Evolutionary conservation across 2,113 vertebrate species (phyloP).

Genomic region (Cynoglossus semilaevis): DNA sequence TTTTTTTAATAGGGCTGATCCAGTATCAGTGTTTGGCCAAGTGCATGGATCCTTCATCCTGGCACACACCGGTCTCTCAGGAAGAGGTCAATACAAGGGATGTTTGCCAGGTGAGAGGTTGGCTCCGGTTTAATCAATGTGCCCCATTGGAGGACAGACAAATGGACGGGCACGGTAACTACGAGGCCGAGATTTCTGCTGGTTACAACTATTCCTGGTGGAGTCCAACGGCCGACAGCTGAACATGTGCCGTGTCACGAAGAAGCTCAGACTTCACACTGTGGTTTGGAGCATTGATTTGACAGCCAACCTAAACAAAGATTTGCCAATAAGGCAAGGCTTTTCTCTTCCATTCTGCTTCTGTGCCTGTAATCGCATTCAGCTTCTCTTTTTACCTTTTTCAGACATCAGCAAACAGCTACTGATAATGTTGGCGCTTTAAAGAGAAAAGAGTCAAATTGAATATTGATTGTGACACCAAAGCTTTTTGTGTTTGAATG

Average conservation of each 20-base stretch:
- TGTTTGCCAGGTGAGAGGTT: constrained; percentile 62
- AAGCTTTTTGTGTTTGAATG: constrained; percentile 69
- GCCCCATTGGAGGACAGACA: constrained; percentile 37
- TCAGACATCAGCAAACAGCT: constrained; percentile 53
- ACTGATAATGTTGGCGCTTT: constrained; percentile 73
- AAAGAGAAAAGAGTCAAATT: constrained; percentile 77
- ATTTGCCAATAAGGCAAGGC: constrained; percentile 75
- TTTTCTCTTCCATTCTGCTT: constrained; percentile 59
- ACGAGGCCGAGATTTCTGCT: constrained; percentile 30
- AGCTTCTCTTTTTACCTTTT: constrained; percentile 18
- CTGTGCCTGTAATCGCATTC: constrained; percentile 43
- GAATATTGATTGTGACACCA: constrained; percentile 75
- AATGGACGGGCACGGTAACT: constrained; percentile 34
- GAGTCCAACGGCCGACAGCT: constrained; percentile 48
- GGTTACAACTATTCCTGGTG: constrained; percentile 56
- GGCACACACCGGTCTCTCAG: constrained; percentile 40
- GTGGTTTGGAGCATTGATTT: constrained; percentile 68
- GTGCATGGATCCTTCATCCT: constrained; percentile 23
- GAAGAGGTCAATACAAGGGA: constrained; percentile 55
- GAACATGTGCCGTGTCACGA: constrained; percentile 31
- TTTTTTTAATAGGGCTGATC: constrained; percentile 36
- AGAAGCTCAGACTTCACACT: constrained; percentile 55
- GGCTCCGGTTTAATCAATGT: constrained; percentile 61
- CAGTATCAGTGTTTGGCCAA: constrained; percentile 37
- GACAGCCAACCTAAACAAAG: constrained; percentile 77